Evolutionary conservation across 2,888 invertebrate species (phyloP).

Genomic region (Actias luna): DNA sequence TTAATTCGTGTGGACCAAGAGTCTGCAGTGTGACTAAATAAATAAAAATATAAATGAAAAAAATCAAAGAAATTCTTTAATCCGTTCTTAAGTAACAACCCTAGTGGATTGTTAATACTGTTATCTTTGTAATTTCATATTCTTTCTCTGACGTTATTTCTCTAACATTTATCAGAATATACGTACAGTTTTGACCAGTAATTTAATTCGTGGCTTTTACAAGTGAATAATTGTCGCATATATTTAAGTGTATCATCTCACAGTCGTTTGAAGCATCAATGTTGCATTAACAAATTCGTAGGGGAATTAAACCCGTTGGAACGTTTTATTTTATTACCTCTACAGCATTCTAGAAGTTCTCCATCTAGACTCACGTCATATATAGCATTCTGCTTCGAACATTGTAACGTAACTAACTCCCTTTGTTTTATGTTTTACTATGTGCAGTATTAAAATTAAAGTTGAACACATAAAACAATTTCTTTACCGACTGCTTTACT

Average conservation of each 20-base stretch:
- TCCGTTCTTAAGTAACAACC: no score
- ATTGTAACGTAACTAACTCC: neutral
- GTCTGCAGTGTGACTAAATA: no score
- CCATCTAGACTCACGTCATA: neutral
- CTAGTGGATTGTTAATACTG: no score
- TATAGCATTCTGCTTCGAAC: neutral
- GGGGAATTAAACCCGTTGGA: neutral
- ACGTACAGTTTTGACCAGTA: neutral
- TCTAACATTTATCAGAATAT: no score
- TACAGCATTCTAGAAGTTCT: neutral
- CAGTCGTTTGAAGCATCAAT: neutral
- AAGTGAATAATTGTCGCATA: neutral
- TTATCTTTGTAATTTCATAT: no score
- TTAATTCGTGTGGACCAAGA: no score
- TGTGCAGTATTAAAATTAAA: neutral
- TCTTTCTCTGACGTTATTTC: no score
- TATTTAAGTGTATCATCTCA: neutral
- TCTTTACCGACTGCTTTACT: no score
- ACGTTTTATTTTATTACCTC: conserved; percentile 4
- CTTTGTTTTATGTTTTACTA: neutral
- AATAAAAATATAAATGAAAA: no score
- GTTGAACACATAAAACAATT: neutral
- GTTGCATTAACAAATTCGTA: neutral
- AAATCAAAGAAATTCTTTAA: no score
- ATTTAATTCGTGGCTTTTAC: neutral